Evolutionary conservation across 2,113 vertebrate genomes (phyloP).

Genomic region (Seriola rivoliana): DNA sequence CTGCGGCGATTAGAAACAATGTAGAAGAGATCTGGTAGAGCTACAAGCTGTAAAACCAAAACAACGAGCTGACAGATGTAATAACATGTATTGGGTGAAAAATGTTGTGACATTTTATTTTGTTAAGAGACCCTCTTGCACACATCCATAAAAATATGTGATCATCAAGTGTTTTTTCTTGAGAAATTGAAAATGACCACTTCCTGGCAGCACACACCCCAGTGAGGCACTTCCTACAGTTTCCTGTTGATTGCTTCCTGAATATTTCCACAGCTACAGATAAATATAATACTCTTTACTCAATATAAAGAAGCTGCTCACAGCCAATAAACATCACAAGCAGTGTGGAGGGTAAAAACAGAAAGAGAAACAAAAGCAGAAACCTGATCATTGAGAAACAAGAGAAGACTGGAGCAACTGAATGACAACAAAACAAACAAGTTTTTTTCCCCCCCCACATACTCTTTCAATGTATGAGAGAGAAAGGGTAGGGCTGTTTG

Average conservation of each 20-base stretch:
- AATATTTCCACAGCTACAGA: not conserved
- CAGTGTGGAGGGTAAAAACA: not conserved
- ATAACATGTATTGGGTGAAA: not conserved
- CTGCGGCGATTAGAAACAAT: too few species aligned
- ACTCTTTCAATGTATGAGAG: not conserved
- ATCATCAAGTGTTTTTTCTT: not conserved
- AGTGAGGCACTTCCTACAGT: slow-evolving; percentile 32
- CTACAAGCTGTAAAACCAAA: not conserved
- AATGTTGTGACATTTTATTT: not conserved
- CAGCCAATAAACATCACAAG: not conserved
- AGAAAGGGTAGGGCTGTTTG: slow-evolving; percentile 29
- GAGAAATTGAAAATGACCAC: not conserved
- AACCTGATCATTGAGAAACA: slow-evolving; percentile 31
- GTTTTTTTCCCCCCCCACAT: not conserved
- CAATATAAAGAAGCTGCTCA: not conserved
- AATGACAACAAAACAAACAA: slow-evolving; percentile 17
- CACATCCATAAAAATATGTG: not conserved
- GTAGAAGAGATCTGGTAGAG: not conserved
- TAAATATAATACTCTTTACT: not conserved
- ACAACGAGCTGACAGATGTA: not conserved
- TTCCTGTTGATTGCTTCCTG: slow-evolving; percentile 43
- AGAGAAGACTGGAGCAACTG: not conserved
- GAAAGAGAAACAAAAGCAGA: not conserved
- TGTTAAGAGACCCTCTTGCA: not conserved
- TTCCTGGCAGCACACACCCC: slow-evolving; percentile 30